phyloP scores from a whole-genome alignment of 2,113 vertebrate genomes.

The Vulpes lagopus region DNA sequence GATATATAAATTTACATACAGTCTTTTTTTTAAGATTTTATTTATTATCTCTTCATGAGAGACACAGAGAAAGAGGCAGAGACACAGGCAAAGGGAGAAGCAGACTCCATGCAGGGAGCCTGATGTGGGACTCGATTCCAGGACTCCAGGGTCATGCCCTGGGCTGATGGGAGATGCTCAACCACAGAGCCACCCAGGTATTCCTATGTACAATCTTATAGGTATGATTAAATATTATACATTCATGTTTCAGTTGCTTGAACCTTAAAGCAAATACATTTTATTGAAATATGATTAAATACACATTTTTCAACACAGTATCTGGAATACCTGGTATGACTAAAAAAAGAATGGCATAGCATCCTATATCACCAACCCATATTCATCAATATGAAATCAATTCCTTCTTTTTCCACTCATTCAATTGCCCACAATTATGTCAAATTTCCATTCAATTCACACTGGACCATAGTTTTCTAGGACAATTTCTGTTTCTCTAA shows the following conservation, averaged over 20 bases:
- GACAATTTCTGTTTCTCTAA: background rate
- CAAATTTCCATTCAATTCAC: conserved; percentile 34
- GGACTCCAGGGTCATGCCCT: no score
- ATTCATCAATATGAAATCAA: background rate
- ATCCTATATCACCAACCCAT: background rate
- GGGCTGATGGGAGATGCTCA: no score
- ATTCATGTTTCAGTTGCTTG: background rate
- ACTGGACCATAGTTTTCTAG: background rate
- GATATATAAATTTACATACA: background rate
- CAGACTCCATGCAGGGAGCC: no score
- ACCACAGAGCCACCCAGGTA: no score
- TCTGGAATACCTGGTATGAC: background rate
- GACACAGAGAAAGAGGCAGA: no score
- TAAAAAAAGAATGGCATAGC: background rate
- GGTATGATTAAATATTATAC: background rate
- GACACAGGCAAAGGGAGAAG: no score
- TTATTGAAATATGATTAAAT: background rate
- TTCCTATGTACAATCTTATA: no score
- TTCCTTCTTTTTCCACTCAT: background rate
- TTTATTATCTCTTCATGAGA: no score
- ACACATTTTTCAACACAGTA: background rate
- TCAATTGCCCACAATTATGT: background rate
- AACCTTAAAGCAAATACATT: background rate
- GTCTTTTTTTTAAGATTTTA: no score
- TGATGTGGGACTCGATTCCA: no score